Base-by-base conservation (phyloP, 2,113 vertebrate species). In the Macrotis lagotis region DNA sequence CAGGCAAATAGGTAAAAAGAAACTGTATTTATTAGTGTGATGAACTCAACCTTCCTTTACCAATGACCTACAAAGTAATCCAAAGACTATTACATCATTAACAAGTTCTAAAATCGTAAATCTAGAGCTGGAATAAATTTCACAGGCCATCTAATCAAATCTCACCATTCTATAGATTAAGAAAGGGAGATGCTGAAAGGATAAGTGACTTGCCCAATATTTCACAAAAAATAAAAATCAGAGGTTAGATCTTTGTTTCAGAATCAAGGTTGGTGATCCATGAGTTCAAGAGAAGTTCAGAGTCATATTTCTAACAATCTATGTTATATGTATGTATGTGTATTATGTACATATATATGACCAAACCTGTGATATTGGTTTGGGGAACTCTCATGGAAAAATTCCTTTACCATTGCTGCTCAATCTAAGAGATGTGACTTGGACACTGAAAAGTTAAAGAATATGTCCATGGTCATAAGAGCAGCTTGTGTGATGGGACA, bases 11-110 rank as follows among this genome's bases (percentile, higher is more conserved):
- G 28, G 12, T 50, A 90, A 90, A 90, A 90, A 31, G 89, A 44
- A 24, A 83, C 28, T 44, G 66, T 49, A 94, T 89, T 92, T 92
- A 37, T 44, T 52, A 66, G 53, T 90, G 95, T 93, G 91, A 74
- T 14, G 52, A 90, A 50, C 53, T 92, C 59, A n/a, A 26, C 26
- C 96, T 96, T 89, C 24, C 52, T 95, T 66, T 92, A 3, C n/a
- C 91, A 90, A 88, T 49, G 74, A 94, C 31, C 89, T 90, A 16
- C 25, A 31, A 48, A 28, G 25, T 49, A 28, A 25, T 49, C 89
- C 48, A 50, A 12, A 25, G 25, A 47, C 3, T 90, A 14, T 89
- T 12, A 89, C 89, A 3, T 44, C n/a, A 44, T 19, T 66, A 66
- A 37, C 11, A 37, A 66, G 55, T 37, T 66, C 55, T 66, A 37